Percentiles rank a stretch among this genome's conserved stretches.
phyloP scores from a whole-genome alignment of 2,888 invertebrate species.

The Lasioglossum leucozonium region DNA sequence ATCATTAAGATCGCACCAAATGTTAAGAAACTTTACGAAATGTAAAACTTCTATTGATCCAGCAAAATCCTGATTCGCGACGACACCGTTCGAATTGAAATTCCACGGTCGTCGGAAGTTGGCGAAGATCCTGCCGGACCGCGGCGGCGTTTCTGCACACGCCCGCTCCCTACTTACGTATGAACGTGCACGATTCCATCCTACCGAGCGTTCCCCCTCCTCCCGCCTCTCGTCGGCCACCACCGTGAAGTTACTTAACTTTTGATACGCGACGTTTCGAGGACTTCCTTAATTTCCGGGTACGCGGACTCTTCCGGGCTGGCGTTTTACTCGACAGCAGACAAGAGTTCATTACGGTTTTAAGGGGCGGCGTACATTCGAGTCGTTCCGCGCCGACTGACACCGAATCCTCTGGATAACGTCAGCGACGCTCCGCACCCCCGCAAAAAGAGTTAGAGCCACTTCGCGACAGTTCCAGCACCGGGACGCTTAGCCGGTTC shows the following conservation, averaged over 20 bases:
- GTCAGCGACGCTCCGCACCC: background rate
- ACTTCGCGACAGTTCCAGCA: background rate
- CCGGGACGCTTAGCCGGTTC: background rate
- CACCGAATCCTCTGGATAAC: conserved; percentile 25
- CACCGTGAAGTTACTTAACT: conserved; percentile 69
- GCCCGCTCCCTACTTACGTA: conserved; percentile 30
- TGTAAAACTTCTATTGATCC: background rate
- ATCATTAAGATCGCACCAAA: too few species aligned
- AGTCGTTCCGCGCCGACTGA: conserved; percentile 20
- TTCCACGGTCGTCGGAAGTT: conserved; percentile 27
- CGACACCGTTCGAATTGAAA: conserved; percentile 19
- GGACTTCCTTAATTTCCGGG: conserved; percentile 75
- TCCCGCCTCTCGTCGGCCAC: too few species aligned
- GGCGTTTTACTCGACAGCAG: conserved; percentile 71
- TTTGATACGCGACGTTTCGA: conserved; percentile 70
- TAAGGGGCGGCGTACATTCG: conserved; percentile 62
- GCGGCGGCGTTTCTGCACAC: conserved; percentile 17
- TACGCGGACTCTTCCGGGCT: conserved; percentile 68
- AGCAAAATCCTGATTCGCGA: background rate
- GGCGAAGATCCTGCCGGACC: conserved; percentile 38
- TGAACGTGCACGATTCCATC: conserved; percentile 44
- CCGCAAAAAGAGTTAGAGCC: conserved; percentile 6
- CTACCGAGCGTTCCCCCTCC: too few species aligned
- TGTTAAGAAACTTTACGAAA: too few species aligned
- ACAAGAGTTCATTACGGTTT: conserved; percentile 73